Base-by-base conservation (phyloP, 2,888 invertebrate genomes). In the Dexiosoma caninum region DNA sequence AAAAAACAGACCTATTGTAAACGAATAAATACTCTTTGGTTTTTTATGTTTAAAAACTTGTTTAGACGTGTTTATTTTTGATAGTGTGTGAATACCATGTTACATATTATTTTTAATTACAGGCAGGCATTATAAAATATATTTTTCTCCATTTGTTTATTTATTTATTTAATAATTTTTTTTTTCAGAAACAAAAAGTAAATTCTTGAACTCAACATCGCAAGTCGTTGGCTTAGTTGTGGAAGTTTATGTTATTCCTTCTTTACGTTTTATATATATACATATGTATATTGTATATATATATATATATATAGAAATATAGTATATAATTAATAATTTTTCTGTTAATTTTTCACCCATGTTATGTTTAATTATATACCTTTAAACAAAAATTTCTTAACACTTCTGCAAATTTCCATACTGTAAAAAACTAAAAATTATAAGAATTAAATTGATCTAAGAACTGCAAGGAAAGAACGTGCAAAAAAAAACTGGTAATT, bases 141-240 rank as follows among this genome's bases (percentile, higher is more conserved):
- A n/a, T n/a, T n/a, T n/a, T n/a, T n/a, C n/a, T n/a, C n/a, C n/a
- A 46, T 46, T 16, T 3, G 21, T 21, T 12, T 46, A 44, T 9
- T 19, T 19, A 19, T 19, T 5, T 27, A 27, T 5, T 27, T 27
- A 27, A 27, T 5, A 27, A 5, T 27, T 27, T 27, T 27, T 27
- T 42, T 32, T 83, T 84, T 16, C 81, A 85, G 85, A 83, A 85
- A 82, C 83, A 86, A 86, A 79, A 86, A 86, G 82, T 86, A 85
- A 84, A 67, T 69, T 74, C 42, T 53, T 44, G 37, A 51, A 57
- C 67, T 67, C 70, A 57, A 64, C 55, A 30, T 51, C 62, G 12
- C 35, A 57, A 62, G 60, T 67, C 51, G 51, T 44, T 77, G 72
- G 62, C 40, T 64, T 77, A 62, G 76, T 81, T 81, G 72, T 64